These are phyloP conservation scores for Caenorhabditis angaria DNA, from an alignment of 2,888 invertebrate species.

Conservation along the genomic window DNA sequence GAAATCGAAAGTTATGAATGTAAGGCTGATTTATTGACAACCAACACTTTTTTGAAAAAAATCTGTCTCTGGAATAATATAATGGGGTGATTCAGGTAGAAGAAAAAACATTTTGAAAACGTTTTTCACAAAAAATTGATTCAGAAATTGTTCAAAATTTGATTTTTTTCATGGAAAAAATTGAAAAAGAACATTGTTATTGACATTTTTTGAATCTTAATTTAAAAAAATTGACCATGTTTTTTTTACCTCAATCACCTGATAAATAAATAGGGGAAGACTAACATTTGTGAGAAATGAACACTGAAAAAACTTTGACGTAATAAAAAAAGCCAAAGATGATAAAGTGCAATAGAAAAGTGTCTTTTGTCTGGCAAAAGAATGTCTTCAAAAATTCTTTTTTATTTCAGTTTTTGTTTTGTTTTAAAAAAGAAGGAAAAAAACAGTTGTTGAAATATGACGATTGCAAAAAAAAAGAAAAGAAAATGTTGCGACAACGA, in stretches of 20 bases:
- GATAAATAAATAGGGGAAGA: too few relatives aligned
- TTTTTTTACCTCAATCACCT: too few relatives aligned
- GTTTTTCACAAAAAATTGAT: too few relatives aligned
- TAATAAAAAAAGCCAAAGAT: neutral
- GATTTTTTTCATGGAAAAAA: neutral
- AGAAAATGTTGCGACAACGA: neutral
- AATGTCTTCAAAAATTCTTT: neutral
- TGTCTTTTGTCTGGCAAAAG: neutral
- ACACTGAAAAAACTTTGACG: neutral
- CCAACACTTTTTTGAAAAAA: too few relatives aligned
- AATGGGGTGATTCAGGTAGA: too few relatives aligned
- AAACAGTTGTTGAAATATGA: constrained; percentile 1
- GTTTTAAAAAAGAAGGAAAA: neutral
- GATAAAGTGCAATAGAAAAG: neutral
- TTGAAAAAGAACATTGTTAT: neutral
- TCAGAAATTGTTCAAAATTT: neutral
- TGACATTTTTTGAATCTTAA: too few relatives aligned
- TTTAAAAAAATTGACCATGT: too few relatives aligned
- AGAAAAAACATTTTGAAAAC: too few relatives aligned
- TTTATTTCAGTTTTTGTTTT: neutral
- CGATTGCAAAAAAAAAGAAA: neutral
- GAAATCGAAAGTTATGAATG: too few relatives aligned
- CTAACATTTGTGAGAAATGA: neutral
- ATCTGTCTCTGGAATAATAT: too few relatives aligned
- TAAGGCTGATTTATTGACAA: too few relatives aligned